Evolutionary conservation across 2,113 vertebrate species (phyloP), one percentile per base, ranked within the genome.

Genomic region (Ranitomeya imitator): DNA sequence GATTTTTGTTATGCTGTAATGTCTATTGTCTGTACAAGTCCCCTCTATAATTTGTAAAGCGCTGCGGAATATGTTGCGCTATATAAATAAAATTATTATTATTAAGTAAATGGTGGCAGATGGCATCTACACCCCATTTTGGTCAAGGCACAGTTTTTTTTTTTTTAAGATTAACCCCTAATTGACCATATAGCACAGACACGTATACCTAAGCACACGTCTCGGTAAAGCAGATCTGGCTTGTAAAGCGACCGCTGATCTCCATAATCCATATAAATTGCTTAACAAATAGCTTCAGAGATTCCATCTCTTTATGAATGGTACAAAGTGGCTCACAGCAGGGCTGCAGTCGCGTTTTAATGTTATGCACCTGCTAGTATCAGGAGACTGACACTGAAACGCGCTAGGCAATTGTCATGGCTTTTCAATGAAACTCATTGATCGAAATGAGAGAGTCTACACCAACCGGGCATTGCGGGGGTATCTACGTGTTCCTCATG

Each of bases 221-320:
- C 21, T 65, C 1, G 21, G 19, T 65, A 65, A 57, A 55, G 51
- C 11, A 26, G 52, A n/a, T 54, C 37, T n/a, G 74, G 23, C 26
- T 31, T 4, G 69, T 77, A 77, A 71, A 69, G 21, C 37, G 8
- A 21, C 51, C 83, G 74, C 37, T 85, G 67, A 85, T 85, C 83
- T 74, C 83, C n/a, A 69, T 52, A 74, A 85, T 73, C 69, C 54
- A 55, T 54, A 71, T 57, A 85, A 74, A 85, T 71, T 14, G 67
- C 83, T 74, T 21, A 60, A 54, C 83, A 85, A 85, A 59, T 37
- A 14, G 5, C 23, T 37, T 19, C 13, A 85, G 18, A 21, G 23
- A 74, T 26, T 57, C 51, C 52, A 14, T 69, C 82, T 61, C 26
- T 54, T 23, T 14, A 14, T 23, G 77, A n/a, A 55, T 26, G 52